Evolutionary conservation across 2,888 invertebrate genomes (phyloP), one percentile per base, ranked within the genome.

Genomic region (Eulithis prunata): DNA sequence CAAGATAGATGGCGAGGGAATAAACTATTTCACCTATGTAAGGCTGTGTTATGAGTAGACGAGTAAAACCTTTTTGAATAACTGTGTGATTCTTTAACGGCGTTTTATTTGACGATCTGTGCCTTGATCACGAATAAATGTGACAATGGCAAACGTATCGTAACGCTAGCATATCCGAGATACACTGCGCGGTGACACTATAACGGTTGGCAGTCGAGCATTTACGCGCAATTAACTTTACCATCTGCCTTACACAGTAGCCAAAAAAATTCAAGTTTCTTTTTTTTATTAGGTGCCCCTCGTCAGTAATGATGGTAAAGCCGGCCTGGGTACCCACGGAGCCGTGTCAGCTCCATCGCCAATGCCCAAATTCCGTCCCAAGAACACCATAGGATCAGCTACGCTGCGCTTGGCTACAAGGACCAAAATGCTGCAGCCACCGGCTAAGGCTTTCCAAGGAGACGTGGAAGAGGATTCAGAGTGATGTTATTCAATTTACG

Each of bases 291-390:
- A 96, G 95, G 94, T 96, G 68, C 94, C 94, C 28, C 81, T 95
- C 12, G 82, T 94, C 51, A 93, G 93, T 67, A 95, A 95, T 80
- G 94, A 94, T 62, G 94, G 94, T 46, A 95, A 94, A 74, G 89
- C 94, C 0, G 96, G 96, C 0, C 85, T 96, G 6, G 96, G 96
- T 3, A 91, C 91, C 1, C 80, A 82, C 0, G 90, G 86, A 2
- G 74, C 78, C 1, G 79, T 88, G 3, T 69, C 80, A 0, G 72
- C 78, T 1, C 78, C 76, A 0, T 70, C 78, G 0, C 72, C 68
- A 41, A 52, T 60, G 2, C 68, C 75, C 3, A 70, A 66, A 2
- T 74, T 76, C 4, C 66, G 74, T 3, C 72, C 75, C 0, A 75
- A 72, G 41, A 84, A 83, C 66, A 81, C 72, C 5, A 76, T 90